phyloP scores from a whole-genome alignment of 1,140 invertebrate species.

The Holotrichia oblita region DNA sequence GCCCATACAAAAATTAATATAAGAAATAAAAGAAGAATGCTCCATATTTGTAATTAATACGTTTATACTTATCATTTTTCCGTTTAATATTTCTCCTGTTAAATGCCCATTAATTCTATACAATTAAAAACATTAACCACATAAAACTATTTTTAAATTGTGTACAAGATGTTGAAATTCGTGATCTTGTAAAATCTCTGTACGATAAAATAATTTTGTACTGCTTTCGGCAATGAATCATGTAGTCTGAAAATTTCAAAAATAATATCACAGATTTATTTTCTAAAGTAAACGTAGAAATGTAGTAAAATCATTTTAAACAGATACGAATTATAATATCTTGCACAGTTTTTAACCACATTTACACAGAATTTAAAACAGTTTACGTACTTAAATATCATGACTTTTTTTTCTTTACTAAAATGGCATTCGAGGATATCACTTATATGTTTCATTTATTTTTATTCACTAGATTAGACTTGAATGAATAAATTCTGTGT shows the following conservation, averaged over 20 bases:
- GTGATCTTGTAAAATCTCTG: background rate
- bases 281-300: background rate
- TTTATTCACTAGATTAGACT: too few species aligned
- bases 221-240: background rate
- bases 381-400: background rate
- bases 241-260: background rate
- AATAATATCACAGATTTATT: background rate
- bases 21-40: background rate
- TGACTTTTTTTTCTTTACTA: background rate
- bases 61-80: background rate
- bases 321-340: background rate
- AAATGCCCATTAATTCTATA: background rate
- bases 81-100: background rate
- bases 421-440: background rate
- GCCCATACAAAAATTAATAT: conserved; percentile 32
- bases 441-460: too few species aligned
- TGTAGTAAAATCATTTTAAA: background rate
- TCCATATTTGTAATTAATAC: background rate
- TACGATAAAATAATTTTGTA: background rate
- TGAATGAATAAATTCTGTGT: background rate
- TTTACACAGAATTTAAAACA: conserved; percentile 14
- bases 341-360: background rate
- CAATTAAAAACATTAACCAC: background rate
- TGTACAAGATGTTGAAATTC: background rate
- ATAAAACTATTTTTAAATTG: background rate